phyloP scores from a whole-genome alignment of 2,113 vertebrate species.

The Etia nguti region DNA sequence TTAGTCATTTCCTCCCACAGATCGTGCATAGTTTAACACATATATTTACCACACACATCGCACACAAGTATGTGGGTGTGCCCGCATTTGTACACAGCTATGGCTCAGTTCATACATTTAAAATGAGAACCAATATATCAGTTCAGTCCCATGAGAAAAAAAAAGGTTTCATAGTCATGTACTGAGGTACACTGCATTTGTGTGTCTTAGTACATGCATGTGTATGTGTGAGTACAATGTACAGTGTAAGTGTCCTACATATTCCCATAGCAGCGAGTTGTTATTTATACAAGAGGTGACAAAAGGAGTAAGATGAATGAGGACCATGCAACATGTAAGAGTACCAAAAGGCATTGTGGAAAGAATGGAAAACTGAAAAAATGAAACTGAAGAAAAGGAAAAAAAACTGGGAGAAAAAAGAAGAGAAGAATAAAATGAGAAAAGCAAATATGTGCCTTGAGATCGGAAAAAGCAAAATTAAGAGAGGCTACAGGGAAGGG shows the following conservation, averaged over 20 bases:
- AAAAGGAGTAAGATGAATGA: background rate
- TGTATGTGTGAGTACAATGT: background rate
- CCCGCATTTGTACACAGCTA: background rate
- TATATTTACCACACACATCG: background rate
- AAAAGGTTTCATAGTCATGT: background rate
- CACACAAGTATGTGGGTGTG: background rate
- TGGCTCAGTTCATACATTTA: constrained; percentile 41
- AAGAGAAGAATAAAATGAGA: background rate
- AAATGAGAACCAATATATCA: constrained; percentile 38
- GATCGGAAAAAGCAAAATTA: background rate
- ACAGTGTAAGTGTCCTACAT: background rate
- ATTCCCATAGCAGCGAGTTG: background rate
- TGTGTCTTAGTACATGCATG: background rate
- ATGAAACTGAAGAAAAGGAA: background rate
- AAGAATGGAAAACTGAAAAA: background rate
- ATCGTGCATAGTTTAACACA: background rate
- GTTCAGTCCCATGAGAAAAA: constrained; percentile 6
- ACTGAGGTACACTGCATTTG: background rate
- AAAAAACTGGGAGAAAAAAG: background rate
- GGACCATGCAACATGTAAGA: background rate
- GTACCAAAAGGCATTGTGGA: background rate
- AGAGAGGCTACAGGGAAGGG: background rate
- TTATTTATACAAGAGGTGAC: background rate
- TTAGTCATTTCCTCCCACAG: background rate
- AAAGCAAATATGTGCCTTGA: background rate